Conservation (phyloP, 1,140 invertebrate species). For the Eriocheir sinensis region DNA sequence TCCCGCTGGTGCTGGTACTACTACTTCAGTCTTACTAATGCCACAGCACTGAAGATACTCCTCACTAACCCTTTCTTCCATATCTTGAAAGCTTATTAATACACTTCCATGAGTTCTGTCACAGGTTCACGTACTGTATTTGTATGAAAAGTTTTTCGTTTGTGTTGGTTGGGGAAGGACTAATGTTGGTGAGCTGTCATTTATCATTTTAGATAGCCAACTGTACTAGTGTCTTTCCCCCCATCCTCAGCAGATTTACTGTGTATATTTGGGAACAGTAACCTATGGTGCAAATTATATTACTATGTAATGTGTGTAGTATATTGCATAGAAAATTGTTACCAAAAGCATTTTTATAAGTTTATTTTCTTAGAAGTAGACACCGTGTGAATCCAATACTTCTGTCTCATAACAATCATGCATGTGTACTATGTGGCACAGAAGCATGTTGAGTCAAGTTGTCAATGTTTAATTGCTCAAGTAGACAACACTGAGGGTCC, state of each 20-base stretch:
- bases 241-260: neutral
- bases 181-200: neutral
- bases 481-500: too few species aligned
- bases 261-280: neutral
- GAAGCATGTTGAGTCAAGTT: neutral
- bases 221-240: neutral
- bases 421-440: neutral
- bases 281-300: too few species aligned
- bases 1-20: neutral
- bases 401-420: neutral
- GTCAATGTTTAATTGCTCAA: too few species aligned
- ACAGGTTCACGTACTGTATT: too few species aligned
- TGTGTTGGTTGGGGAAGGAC: neutral
- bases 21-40: constrained; percentile 2
- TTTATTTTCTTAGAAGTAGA: neutral
- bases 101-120: neutral
- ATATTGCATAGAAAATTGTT: neutral
- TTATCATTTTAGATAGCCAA: neutral
- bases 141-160: too few species aligned
- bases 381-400: too few species aligned
- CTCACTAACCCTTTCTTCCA: neutral
- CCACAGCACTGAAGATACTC: neutral
- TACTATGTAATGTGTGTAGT: neutral
- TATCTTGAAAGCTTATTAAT: constrained; percentile 6
- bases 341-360: neutral